Evolutionary conservation across 2,797 vertebrate species (phyloP).

Genomic region (Squalus acanthias): DNA sequence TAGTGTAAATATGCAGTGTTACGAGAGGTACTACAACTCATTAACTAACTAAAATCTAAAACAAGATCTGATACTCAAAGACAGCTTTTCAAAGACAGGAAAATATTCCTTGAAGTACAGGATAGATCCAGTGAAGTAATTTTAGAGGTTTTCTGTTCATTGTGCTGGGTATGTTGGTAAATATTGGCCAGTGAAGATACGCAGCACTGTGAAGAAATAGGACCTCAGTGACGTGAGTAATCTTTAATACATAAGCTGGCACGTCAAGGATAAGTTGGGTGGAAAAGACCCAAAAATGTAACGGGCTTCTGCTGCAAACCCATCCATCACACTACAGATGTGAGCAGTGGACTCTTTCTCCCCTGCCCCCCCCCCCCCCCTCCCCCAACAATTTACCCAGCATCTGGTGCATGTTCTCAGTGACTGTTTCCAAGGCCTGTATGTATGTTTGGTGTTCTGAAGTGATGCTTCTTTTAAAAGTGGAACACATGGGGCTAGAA

Average conservation of each 20-base stretch:
- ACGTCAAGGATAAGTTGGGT: neutral
- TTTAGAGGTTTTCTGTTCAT: neutral
- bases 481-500: too few relatives aligned
- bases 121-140: neutral
- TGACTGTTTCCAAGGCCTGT: too few relatives aligned
- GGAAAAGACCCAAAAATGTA: neutral
- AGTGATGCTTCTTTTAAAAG: too few relatives aligned
- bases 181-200: neutral
- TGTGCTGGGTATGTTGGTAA: neutral
- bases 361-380: too few relatives aligned
- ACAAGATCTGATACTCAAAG: neutral
- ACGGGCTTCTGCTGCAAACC: neutral
- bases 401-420: too few relatives aligned
- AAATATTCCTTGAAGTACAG: neutral
- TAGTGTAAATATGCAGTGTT: neutral
- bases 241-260: neutral
- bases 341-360: too few relatives aligned
- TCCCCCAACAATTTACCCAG: too few relatives aligned
- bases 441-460: too few relatives aligned
- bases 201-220: neutral
- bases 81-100: neutral
- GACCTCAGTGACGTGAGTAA: neutral
- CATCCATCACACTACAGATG: neutral
- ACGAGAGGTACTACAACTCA: neutral
- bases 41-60: neutral